Percentiles rank a stretch among this genome's conserved stretches.
Conservation (phyloP, 2,888 invertebrate species). For the Troglohyphantes excavatus region DNA sequence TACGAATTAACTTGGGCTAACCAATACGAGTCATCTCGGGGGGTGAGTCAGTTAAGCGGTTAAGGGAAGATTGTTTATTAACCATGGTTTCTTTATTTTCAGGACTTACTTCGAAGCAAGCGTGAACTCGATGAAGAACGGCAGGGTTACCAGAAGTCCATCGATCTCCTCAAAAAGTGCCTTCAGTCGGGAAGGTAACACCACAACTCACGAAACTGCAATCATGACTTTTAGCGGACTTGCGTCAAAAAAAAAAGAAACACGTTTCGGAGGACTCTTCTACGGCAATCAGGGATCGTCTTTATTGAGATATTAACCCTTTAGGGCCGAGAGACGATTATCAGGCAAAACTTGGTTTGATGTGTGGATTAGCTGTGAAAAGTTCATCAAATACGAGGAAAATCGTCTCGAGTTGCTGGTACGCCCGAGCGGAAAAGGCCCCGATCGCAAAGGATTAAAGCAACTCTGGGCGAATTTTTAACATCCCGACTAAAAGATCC, state of each 20-base stretch:
- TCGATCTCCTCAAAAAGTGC: constrained; percentile 75
- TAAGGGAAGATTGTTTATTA: no score
- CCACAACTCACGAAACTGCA: background rate
- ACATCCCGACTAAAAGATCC: no score
- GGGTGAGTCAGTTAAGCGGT: no score
- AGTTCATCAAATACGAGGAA: no score
- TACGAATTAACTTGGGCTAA: no score
- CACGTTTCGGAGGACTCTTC: background rate
- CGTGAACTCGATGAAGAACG: constrained; percentile 78
- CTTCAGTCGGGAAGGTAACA: constrained; percentile 74
- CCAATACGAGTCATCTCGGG: no score
- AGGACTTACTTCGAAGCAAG: constrained; percentile 69
- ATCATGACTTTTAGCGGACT: constrained; percentile 9
- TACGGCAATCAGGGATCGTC: background rate
- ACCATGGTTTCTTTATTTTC: background rate
- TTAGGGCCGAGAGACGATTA: no score
- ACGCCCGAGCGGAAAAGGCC: no score
- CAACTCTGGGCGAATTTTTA: background rate
- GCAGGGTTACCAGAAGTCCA: constrained; percentile 50
- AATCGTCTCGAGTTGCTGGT: no score
- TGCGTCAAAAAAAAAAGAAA: background rate
- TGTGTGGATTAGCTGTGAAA: no score
- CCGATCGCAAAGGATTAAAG: background rate
- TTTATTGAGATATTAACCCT: background rate
- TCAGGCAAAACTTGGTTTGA: no score